Base-by-base conservation (phyloP, 1,140 invertebrate species). In the Achatina immaculata region DNA sequence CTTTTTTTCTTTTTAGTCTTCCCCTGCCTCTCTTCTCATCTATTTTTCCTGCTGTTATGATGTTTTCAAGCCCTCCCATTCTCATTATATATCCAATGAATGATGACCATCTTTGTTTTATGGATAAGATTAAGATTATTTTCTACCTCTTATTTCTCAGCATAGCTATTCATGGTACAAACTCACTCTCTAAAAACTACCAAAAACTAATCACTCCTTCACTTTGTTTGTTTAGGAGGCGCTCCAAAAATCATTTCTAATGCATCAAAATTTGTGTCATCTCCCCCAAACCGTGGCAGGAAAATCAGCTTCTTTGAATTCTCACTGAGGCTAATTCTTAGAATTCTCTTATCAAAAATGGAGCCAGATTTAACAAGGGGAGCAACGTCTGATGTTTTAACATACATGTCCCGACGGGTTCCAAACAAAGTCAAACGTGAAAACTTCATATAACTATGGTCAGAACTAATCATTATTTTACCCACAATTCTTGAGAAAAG, bases 391-490 rank as follows among this genome's bases (percentile, higher is more conserved):
- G 40, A 51, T 19, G 34, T 28, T 76, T 51, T 43, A 31, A 73
- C 43, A 51, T 73, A 73, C 48, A 73, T 51, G 28, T 73, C 71
- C 28, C 43, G 16, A 3, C 71, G 42, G 1, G 48, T 43, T n/a
- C 71, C 71, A 51, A 73, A 73, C 40, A 73, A 24, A 28, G 43
- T 45, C 43, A 73, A 48, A 51, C 34, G 45, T 31, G 71, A 48
- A 3, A 73, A 2, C 48, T 51, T 73, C 28, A 73, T 1, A 73
- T 73, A 73, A 19, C 42, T 48, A 6, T 73, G 31, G 34, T 73
- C 43, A 28, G 16, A 16, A 34, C 71, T 73, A 19, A 73, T 28
- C 71, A 73, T 73, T 43, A 73, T 51, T 73, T 51, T 51, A 43
- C 42, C 31, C 1, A 73, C 28, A 51, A 51, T 28, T 31, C 43